Base-by-base conservation (phyloP, 2,888 invertebrate genomes). In the Caenorhabditis japonica region DNA sequence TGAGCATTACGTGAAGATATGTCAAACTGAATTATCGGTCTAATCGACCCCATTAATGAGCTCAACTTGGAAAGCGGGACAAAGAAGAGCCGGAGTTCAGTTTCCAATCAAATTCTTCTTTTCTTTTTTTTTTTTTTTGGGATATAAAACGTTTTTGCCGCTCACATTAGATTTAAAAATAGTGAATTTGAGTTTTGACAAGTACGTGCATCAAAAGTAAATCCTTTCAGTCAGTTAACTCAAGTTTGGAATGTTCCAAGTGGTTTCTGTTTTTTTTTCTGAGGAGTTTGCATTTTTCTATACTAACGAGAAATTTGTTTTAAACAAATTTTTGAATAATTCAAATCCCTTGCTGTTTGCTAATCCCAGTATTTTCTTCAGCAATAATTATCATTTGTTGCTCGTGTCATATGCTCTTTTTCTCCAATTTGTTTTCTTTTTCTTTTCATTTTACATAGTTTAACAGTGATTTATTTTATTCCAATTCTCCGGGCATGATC, bases 11-110 rank as follows among this genome's bases (percentile, higher is more conserved):
- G 72, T 61, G 66, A 56, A 56, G 61, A 73, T 51, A 61, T 73
- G 73, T 60, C 73, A 73, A 73, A 73, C 55, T 56, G 73, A 73
- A 68, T 73, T 73, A 73, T 60, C 51, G 51, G 43, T 70, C 55
- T 70, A 70, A 61, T 70, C 61, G 61, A 8, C 30, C 60, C 51
- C 61, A 69, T 66, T 66, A 66, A 66, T 66, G 56, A 36, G 30
- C 58, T 41, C 25, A 21, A 19, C 3, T 17, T 17, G 10, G 34
- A 33, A 41, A 21, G 43, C 38, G 58, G 49, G 46, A 47, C 25
- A 33, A 38, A 19, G 36, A 25, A 7, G 39, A 39, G 8, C 38
- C 19, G 21, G 21, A 44, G 34, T 44, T 56, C 15, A 39, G 3
- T 36, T 36, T 23, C 38, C 13, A 46, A 21, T 30, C 17, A 23